Conservation (phyloP, 1,140 invertebrate species). For the Cryptotermes secundus region DNA sequence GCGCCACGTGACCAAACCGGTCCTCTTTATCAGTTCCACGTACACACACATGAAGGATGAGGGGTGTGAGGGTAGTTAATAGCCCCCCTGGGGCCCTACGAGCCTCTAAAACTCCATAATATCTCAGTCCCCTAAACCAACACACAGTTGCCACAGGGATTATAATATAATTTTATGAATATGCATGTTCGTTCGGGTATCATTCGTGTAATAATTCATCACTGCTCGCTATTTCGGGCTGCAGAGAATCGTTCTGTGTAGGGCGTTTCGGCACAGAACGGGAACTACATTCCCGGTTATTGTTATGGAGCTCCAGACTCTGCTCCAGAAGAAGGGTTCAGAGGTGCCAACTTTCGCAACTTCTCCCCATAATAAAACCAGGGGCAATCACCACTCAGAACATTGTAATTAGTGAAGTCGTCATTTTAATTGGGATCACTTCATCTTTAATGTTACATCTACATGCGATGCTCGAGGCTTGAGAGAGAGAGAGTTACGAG, state of each 20-base stretch:
- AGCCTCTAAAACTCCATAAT: background rate
- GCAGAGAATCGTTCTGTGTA: background rate
- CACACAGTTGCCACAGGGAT: background rate
- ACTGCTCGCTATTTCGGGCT: background rate
- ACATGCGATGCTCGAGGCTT: too few relatives aligned
- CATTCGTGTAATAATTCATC: background rate
- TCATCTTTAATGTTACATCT: too few relatives aligned
- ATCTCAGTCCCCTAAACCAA: background rate
- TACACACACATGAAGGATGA: background rate
- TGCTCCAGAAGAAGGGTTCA: too few relatives aligned
- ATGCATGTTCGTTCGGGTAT: background rate
- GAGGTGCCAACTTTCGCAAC: too few relatives aligned
- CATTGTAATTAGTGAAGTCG: too few relatives aligned
- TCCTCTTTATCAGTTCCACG: constrained; percentile 1
- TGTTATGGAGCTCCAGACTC: too few relatives aligned
- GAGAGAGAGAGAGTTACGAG: too few relatives aligned
- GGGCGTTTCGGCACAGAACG: background rate
- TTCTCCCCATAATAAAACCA: too few relatives aligned
- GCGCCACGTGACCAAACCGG: background rate
- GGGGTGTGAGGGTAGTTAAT: background rate
- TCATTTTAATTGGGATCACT: too few relatives aligned
- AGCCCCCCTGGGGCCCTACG: background rate
- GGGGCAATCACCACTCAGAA: too few relatives aligned
- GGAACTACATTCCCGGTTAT: background rate
- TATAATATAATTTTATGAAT: constrained; percentile 17